phyloP scores from a whole-genome alignment of 1,140 invertebrate genomes.

The Drosophila leontia region DNA sequence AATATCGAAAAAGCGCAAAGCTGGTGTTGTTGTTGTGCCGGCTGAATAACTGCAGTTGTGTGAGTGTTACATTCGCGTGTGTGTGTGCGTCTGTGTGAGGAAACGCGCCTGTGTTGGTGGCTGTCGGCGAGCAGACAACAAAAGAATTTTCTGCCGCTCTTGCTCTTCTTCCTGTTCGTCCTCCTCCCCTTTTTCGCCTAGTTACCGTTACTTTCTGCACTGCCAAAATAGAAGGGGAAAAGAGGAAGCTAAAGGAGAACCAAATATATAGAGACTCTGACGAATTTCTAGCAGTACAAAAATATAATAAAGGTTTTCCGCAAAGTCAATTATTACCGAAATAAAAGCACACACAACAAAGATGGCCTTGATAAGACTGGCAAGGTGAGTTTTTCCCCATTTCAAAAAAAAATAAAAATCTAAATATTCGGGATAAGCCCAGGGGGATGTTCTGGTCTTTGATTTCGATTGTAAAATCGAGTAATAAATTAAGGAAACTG shows the following conservation, averaged over 20 bases:
- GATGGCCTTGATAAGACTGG: slow-evolving; percentile 81
- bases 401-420: neutral
- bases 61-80: slow-evolving; percentile 26
- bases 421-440: neutral
- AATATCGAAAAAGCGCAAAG: slow-evolving; percentile 41
- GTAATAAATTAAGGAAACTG: too few relatives aligned
- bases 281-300: slow-evolving; percentile 62
- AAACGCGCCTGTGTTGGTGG: slow-evolving; percentile 28
- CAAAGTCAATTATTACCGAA: slow-evolving; percentile 40
- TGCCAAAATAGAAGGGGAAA: slow-evolving; percentile 68
- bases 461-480: neutral
- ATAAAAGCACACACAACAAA: slow-evolving; percentile 39
- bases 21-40: slow-evolving; percentile 57
- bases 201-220: slow-evolving; percentile 75
- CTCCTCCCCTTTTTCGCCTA: slow-evolving; percentile 47
- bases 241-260: slow-evolving; percentile 18
- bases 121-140: too few relatives aligned
- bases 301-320: slow-evolving; percentile 28
- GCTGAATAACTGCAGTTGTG: slow-evolving; percentile 36
- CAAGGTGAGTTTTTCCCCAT: slow-evolving; percentile 65
- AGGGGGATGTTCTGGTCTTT: neutral
- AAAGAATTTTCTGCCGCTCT: slow-evolving; percentile 59
- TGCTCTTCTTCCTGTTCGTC: slow-evolving; percentile 42
- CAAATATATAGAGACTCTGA: slow-evolving; percentile 17
- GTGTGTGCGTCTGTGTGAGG: slow-evolving; percentile 2